Evolutionary conservation across 2,888 invertebrate genomes (phyloP).

Genomic region (Cerceris rybyensis): DNA sequence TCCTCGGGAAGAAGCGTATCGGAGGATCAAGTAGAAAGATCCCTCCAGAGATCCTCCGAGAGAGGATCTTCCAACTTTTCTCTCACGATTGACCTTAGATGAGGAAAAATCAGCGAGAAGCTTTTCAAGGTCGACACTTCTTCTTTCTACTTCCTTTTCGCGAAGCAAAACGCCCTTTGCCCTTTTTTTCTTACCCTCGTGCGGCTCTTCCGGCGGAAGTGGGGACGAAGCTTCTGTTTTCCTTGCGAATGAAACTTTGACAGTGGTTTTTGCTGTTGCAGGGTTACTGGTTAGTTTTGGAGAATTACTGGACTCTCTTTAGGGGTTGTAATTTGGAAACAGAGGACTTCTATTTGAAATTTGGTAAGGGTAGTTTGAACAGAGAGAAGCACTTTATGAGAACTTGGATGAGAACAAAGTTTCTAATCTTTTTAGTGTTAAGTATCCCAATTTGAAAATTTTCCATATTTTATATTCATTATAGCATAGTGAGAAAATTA

Average conservation of each 20-base stretch:
- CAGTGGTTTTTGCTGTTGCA: conserved; percentile 30
- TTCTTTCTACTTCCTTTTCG: conserved; percentile 21
- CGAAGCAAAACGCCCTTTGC: conserved; percentile 22
- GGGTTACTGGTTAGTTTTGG: background rate
- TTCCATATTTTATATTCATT: no score
- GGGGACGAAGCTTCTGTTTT: conserved; percentile 60
- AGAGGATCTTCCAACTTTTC: background rate
- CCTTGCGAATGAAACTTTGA: conserved; percentile 60
- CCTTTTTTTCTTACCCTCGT: conserved; percentile 37
- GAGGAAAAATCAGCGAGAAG: background rate
- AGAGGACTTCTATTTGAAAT: no score
- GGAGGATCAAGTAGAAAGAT: background rate
- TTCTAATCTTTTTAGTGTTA: no score
- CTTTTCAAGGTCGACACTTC: conserved; percentile 43
- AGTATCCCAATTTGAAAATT: no score
- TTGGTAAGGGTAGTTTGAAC: no score
- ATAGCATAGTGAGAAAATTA: no score
- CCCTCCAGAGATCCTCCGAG: conserved; percentile 1
- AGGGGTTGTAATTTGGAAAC: no score
- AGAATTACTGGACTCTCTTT: no score
- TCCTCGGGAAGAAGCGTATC: conserved; percentile 43
- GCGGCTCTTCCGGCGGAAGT: conserved; percentile 17
- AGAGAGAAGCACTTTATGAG: no score
- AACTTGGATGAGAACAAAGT: no score
- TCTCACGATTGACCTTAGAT: conserved; percentile 9